A percentile compares a stretch with the other conserved stretches of the same genome.
Conservation (phyloP, 1,140 invertebrate genomes). For the Ganaspis sp. region DNA sequence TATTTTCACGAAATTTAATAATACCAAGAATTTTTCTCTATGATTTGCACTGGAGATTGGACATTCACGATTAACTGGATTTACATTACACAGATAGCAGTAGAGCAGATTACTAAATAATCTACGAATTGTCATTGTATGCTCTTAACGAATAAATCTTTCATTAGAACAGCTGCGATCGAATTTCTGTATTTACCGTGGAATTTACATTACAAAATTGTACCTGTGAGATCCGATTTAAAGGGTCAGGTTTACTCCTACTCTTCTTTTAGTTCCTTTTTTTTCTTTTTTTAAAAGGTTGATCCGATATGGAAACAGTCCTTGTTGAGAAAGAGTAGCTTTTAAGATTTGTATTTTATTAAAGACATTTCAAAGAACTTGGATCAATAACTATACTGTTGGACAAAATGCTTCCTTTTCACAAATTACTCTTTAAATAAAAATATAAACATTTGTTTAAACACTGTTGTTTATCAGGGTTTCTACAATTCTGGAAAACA, state of each 20-base stretch:
- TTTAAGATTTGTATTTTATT: neutral
- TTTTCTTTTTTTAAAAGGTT: neutral
- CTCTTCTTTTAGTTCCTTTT: no score
- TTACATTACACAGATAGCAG: neutral
- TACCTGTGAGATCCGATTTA: neutral
- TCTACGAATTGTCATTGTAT: neutral
- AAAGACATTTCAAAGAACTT: neutral
- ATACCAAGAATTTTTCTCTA: no score
- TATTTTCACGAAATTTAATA: no score
- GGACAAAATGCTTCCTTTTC: no score
- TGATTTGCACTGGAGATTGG: neutral
- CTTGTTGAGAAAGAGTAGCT: neutral
- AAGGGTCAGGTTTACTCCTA: neutral
- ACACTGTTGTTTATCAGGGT: no score
- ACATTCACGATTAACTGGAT: neutral
- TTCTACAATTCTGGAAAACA: no score
- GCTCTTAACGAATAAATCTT: neutral
- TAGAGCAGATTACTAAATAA: neutral
- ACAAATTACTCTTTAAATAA: no score
- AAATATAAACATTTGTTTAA: no score
- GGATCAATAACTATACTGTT: no score
- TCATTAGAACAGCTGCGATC: neutral
- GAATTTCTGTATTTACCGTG: neutral
- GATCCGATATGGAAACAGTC: neutral
- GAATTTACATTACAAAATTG: neutral